A percentile compares a stretch with the other conserved stretches of the same genome.
phyloP scores from a whole-genome alignment of 1,140 invertebrate species.

The Eriocheir sinensis region DNA sequence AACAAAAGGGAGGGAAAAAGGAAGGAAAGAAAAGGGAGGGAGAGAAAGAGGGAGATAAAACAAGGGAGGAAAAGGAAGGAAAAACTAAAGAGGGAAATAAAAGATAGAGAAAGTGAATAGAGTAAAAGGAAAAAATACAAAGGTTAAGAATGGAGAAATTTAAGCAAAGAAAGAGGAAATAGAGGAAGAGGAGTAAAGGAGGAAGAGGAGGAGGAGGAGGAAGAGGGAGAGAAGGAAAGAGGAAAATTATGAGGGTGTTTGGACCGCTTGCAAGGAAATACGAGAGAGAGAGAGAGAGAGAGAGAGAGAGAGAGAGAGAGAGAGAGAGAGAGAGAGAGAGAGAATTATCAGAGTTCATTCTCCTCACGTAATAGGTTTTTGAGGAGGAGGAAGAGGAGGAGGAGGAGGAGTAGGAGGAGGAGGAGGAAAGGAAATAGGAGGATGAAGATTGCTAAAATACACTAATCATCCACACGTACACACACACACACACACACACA shows the following conservation, averaged over 20 bases:
- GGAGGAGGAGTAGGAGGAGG: not conserved
- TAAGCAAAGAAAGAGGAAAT: not conserved
- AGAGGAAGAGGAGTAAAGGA: not conserved
- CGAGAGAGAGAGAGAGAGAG: constrained; percentile 39
- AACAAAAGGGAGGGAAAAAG: not conserved
- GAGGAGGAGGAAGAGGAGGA: not conserved
- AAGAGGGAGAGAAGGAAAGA: not conserved
- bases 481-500: constrained; percentile 18
- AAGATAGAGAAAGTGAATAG: not conserved
- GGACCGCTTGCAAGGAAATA: not conserved
- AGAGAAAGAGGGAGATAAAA: constrained; percentile 36
- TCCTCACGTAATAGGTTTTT: no score
- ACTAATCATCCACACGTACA: not conserved
- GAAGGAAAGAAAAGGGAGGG: constrained; percentile 6
- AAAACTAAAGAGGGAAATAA: constrained; percentile 19
- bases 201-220: not conserved
- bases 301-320: constrained; percentile 45
- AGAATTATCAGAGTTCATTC: not conserved
- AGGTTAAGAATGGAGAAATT: no score
- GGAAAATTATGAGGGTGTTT: not conserved
- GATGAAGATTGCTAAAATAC: not conserved
- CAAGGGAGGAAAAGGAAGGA: not conserved
- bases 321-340: constrained; percentile 45
- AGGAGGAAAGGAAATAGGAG: not conserved
- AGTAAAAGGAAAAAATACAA: not conserved